A percentile compares a stretch with the other conserved stretches of the same genome.
These are phyloP conservation scores for Troides oblongomaculatus DNA, from an alignment of 2,888 invertebrate species.

Conservation along the genomic window DNA sequence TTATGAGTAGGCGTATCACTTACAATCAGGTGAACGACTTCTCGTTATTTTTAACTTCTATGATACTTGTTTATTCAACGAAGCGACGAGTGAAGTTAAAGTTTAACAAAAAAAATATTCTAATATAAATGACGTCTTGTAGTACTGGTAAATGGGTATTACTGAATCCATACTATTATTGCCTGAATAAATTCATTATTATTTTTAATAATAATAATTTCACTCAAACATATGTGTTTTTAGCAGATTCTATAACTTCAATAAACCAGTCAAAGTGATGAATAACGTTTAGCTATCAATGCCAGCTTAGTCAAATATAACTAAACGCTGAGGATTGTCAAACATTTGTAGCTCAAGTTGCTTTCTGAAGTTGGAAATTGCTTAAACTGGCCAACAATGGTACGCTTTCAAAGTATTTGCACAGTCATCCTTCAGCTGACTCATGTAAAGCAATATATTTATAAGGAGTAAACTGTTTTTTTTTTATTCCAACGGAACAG, in stretches of 20 bases:
- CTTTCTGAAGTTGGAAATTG: constrained; percentile 7
- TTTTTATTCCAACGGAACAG: too few relatives aligned
- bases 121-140: too few relatives aligned
- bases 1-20: too few relatives aligned
- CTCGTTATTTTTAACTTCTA: too few relatives aligned
- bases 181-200: too few relatives aligned
- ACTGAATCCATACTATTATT: too few relatives aligned
- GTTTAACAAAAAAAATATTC: too few relatives aligned
- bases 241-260: background rate
- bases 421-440: background rate
- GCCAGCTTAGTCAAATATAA: background rate
- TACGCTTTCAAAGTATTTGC: constrained; percentile 3
- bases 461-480: background rate
- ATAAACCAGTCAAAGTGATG: background rate
- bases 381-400: background rate
- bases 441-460: background rate
- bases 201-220: too few relatives aligned
- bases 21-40: too few relatives aligned
- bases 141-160: too few relatives aligned
- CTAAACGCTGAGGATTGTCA: constrained; percentile 8
- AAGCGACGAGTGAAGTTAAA: too few relatives aligned
- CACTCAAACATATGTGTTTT: background rate
- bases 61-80: too few relatives aligned
- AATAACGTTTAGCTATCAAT: background rate
- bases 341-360: constrained; percentile 6